A percentile compares a stretch with the other conserved stretches of the same genome.
These are phyloP conservation scores for Chrysina gloriosa DNA, from an alignment of 2,888 invertebrate genomes.

Conservation along the genomic window DNA sequence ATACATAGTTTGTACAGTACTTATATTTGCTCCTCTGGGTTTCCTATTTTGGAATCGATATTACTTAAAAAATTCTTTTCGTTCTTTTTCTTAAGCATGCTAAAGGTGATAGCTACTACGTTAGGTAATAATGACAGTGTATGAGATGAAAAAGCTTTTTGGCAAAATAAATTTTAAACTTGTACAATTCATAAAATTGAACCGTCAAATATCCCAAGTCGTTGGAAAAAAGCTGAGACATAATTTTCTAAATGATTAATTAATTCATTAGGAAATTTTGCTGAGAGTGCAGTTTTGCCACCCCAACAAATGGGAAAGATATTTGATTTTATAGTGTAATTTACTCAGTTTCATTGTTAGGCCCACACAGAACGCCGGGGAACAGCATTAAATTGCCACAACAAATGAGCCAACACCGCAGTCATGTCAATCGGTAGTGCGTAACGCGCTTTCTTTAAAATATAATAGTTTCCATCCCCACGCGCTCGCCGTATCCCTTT, in stretches of 20 bases:
- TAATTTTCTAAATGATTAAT: constrained; percentile 14
- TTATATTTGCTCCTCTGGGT: no score
- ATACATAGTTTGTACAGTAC: no score
- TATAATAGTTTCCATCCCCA: constrained; percentile 53
- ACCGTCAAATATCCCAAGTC: no score
- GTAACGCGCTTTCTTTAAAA: constrained; percentile 55
- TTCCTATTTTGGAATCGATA: no score
- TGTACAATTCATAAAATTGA: no score
- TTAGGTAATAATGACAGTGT: no score
- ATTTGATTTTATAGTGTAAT: constrained; percentile 50
- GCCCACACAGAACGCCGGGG: constrained; percentile 45
- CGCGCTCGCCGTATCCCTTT: constrained; percentile 29
- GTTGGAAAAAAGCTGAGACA: neutral
- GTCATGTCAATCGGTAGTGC: constrained; percentile 52
- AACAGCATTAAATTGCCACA: constrained; percentile 53
- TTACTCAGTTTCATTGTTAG: constrained; percentile 49
- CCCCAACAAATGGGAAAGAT: constrained; percentile 42
- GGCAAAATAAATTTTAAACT: no score
- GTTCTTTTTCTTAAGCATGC: no score
- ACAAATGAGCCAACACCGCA: constrained; percentile 54
- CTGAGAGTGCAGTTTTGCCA: constrained; percentile 20
- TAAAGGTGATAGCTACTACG: no score
- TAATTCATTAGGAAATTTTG: constrained; percentile 28
- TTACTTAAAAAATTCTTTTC: no score
- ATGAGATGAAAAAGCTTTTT: no score